Percentiles rank a stretch among this genome's conserved stretches.
Conservation (phyloP, 2,888 invertebrate genomes). For the Drosophila seclusa region DNA sequence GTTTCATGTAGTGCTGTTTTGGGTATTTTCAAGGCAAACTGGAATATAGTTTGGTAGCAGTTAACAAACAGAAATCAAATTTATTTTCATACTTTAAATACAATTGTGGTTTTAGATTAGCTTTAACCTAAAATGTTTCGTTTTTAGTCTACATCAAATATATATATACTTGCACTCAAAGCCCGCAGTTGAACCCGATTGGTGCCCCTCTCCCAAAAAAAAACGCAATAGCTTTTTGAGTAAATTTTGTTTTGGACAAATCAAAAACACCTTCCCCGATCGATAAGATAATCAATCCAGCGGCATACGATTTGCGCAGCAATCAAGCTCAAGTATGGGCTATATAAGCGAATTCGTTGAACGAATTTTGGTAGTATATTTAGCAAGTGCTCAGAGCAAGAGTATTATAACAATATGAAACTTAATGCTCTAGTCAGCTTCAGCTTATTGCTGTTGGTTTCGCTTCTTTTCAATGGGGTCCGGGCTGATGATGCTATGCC, state of each 20-base stretch:
- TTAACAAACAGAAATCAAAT: not conserved
- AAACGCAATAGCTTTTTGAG: conserved; percentile 11
- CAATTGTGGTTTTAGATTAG: not conserved
- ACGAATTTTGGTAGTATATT: conserved; percentile 29
- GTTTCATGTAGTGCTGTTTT: not conserved
- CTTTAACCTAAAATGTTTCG: not conserved
- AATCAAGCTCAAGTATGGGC: conserved; percentile 11
- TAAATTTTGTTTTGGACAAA: conserved; percentile 19
- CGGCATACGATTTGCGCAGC: conserved; percentile 25
- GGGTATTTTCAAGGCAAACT: no score
- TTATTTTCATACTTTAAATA: not conserved
- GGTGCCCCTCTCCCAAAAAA: conserved; percentile 1
- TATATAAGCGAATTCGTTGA: conserved; percentile 43
- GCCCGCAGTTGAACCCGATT: conserved; percentile 5
- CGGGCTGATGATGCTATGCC: conserved; percentile 33
- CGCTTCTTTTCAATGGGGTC: conserved; percentile 9
- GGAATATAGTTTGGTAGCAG: not conserved
- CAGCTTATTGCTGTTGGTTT: conserved; percentile 35
- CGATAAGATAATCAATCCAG: conserved; percentile 37
- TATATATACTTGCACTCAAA: not conserved
- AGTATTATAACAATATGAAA: conserved; percentile 46
- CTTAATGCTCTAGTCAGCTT: conserved; percentile 32
- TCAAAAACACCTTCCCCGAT: conserved; percentile 20
- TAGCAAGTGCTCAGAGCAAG: conserved; percentile 31
- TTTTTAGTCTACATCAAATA: not conserved